These are phyloP conservation scores for Tetragonisca angustula DNA, from an alignment of 2,888 invertebrate genomes.

Conservation along the genomic window DNA sequence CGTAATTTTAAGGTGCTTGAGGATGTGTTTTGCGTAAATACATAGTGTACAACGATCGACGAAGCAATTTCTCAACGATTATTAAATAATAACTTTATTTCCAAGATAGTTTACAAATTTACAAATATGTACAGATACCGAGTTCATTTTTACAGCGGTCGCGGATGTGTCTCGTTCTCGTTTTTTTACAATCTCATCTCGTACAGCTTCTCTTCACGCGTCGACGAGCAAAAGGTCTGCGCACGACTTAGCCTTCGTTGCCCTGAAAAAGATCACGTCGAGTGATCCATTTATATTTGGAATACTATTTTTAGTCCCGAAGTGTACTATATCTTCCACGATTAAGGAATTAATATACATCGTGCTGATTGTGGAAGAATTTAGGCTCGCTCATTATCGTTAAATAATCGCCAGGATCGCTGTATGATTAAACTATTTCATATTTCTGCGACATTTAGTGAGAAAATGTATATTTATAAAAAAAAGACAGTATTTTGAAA, in stretches of 20 bases:
- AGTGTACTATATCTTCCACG: background rate
- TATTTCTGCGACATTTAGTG: background rate
- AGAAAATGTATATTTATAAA: background rate
- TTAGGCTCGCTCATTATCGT: no score
- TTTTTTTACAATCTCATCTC: slow-evolving; percentile 41
- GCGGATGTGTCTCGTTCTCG: slow-evolving; percentile 29
- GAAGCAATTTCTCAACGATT: slow-evolving; percentile 32
- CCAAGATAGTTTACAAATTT: slow-evolving; percentile 71
- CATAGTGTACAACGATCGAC: slow-evolving; percentile 8
- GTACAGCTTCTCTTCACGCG: slow-evolving; percentile 81
- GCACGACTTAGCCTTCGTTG: slow-evolving; percentile 90
- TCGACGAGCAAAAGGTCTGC: slow-evolving; percentile 89
- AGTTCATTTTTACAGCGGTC: slow-evolving; percentile 51
- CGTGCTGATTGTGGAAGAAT: background rate
- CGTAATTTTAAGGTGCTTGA: slow-evolving; percentile 60
- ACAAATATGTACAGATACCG: slow-evolving; percentile 74
- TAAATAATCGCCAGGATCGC: background rate
- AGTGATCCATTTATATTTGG: background rate
- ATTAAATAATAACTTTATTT: slow-evolving; percentile 75
- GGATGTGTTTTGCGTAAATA: slow-evolving; percentile 22
- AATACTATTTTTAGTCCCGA: background rate
- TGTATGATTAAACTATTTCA: background rate
- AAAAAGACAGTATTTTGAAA: background rate
- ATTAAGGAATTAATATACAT: background rate
- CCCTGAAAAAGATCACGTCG: slow-evolving; percentile 85